A percentile compares a stretch with the other conserved stretches of the same genome.
These are phyloP conservation scores for Mastomys coucha DNA, from an alignment of 2,113 vertebrate species.

Conservation along the genomic window DNA sequence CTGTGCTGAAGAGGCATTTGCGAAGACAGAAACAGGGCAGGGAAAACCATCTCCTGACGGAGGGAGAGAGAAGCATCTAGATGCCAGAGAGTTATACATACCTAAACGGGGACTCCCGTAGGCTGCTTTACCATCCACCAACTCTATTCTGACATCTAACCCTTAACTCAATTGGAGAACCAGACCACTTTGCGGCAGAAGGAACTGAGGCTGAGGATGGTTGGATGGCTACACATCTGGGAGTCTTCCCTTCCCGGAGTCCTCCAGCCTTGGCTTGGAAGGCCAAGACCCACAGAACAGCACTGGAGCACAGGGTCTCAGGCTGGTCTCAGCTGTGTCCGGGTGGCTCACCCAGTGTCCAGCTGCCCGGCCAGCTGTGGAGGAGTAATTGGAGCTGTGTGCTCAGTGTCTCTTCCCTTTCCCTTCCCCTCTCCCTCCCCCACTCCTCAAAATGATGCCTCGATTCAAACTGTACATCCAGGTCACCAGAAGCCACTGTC, in stretches of 20 bases:
- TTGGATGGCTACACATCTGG: background rate
- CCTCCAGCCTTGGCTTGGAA: background rate
- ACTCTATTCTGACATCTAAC: background rate
- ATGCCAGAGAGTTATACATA: background rate
- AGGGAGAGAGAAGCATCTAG: background rate
- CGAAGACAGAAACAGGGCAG: background rate
- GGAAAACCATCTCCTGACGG: fast-evolving
- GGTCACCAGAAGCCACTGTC: background rate
- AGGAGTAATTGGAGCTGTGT: background rate
- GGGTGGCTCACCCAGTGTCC: background rate
- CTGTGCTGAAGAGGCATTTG: background rate
- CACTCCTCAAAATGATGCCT: background rate
- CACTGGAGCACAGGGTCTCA: background rate
- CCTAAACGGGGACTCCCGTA: background rate
- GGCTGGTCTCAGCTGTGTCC: background rate
- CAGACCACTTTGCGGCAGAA: background rate
- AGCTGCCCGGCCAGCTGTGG: background rate
- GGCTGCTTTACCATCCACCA: background rate
- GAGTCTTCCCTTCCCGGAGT: background rate
- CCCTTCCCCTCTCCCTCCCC: background rate
- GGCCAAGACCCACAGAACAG: background rate
- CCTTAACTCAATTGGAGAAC: background rate
- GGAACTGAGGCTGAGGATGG: background rate
- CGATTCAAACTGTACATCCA: background rate
- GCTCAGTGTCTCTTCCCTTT: background rate